Evolutionary conservation across 2,113 vertebrate genomes (phyloP).

Genomic region (Brachypodius melanocephalos): DNA sequence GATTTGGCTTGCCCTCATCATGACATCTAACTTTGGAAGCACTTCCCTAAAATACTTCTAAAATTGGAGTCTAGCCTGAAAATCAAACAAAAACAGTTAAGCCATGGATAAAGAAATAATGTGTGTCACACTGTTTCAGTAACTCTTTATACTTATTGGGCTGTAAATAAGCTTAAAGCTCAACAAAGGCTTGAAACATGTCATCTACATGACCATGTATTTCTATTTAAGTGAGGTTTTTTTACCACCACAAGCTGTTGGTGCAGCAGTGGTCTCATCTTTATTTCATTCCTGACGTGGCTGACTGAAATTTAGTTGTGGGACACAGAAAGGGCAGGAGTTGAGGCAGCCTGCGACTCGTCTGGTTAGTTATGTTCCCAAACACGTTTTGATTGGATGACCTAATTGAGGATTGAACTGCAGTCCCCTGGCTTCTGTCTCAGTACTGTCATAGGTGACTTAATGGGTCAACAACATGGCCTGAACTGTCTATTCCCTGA

Average conservation of each 20-base stretch:
- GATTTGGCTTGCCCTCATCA: not conserved
- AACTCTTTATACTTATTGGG: not conserved
- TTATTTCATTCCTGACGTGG: not conserved
- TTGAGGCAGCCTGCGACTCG: not conserved
- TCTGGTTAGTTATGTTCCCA: constrained; percentile 27
- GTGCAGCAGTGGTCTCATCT: not conserved
- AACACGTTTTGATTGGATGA: constrained; percentile 27
- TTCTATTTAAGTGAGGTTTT: not conserved
- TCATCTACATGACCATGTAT: not conserved
- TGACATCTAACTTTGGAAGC: not conserved
- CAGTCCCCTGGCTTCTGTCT: constrained; percentile 37
- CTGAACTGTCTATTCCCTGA: constrained; percentile 20
- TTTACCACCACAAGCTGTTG: not conserved
- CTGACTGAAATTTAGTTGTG: not conserved
- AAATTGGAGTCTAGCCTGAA: not conserved
- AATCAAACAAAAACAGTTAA: not conserved
- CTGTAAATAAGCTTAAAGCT: not conserved
- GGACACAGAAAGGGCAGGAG: not conserved
- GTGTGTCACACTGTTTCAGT: not conserved
- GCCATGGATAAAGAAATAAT: not conserved
- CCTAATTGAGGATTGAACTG: constrained; percentile 55
- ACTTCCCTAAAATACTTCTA: not conserved
- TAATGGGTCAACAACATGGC: constrained; percentile 28
- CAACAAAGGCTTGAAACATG: not conserved
- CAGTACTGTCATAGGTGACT: not conserved